Evolutionary conservation across 2,797 vertebrate species (phyloP), one percentile per base, ranked within the genome.

Genomic region (Trachurus trachurus): DNA sequence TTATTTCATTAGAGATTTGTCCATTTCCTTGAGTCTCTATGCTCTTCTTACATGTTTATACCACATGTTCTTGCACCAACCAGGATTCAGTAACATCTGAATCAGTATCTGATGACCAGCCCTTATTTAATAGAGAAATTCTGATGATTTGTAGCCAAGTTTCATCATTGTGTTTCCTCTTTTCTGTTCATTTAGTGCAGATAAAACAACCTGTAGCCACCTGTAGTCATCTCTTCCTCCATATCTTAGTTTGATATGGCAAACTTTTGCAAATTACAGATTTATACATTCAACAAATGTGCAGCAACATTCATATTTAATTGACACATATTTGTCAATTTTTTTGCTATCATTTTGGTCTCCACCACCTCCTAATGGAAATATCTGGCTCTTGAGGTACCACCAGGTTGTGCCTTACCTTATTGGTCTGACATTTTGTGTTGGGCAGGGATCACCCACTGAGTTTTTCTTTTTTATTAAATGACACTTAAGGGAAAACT

Each of bases 401-500:
- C 19, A 42, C 45, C 50, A 54, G 62, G 42, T 42, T 15, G 54
- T 21, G 0, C 0, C 13, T 34, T 31, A 42, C 10, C 40, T 12
- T 19, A 19, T 31, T 13, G 7, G 12, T 16, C 1, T 57, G 39
- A 22, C 3, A 3, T 59, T 47, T 63, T 2, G 11, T 49, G 39
- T 5, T 8, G n/a, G 26, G 2, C 7, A n/a, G 39, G 12, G 40
- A 29, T 40, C 1, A 0, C 10, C 0, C 12, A 17, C 3, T 34
- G 16, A 6, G 3, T 8, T 62, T 78, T 64, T 58, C 0, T 22
- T 49, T 69, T 12, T 2, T 21, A 16, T 2, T 34, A 62, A 52
- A 59, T 1, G 0, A 47, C 26, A 11, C 16, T 40, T 13, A 53
- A 2, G 26, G 54, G 21, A 5, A 12, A 0, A 0, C 8, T 12